phyloP scores from a whole-genome alignment of 2,888 invertebrate species.

The Tachina lurida region DNA sequence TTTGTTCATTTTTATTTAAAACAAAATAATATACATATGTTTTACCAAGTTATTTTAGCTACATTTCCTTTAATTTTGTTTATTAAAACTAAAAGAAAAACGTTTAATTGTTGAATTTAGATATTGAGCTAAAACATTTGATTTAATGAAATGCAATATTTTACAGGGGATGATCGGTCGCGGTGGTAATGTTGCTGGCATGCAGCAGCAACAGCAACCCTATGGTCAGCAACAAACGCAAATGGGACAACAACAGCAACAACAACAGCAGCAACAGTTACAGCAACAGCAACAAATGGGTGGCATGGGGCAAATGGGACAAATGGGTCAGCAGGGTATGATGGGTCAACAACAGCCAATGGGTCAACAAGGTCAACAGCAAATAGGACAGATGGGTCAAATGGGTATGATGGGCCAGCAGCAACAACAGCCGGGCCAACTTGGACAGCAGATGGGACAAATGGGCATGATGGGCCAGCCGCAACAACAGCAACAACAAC shows the following conservation, averaged over 20 bases:
- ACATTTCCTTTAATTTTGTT: slow-evolving; percentile 51
- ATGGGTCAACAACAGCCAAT: slow-evolving; percentile 75
- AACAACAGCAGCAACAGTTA: slow-evolving; percentile 72
- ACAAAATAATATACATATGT: slow-evolving; percentile 47
- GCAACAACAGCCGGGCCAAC: slow-evolving; percentile 69
- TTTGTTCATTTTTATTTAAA: slow-evolving; percentile 44
- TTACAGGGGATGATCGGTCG: slow-evolving; percentile 83
- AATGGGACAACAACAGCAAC: slow-evolving; percentile 77
- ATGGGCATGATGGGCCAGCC: slow-evolving; percentile 72
- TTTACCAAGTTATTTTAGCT: slow-evolving; percentile 57
- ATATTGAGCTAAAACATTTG: background rate
- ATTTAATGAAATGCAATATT: slow-evolving; percentile 70
- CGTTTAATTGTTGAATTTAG: slow-evolving; percentile 42
- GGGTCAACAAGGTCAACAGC: slow-evolving; percentile 76
- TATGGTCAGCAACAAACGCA: slow-evolving; percentile 80
- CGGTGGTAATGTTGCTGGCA: slow-evolving; percentile 82
- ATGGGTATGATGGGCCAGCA: slow-evolving; percentile 75
- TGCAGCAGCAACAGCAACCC: slow-evolving; percentile 80
- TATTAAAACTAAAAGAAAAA: slow-evolving; percentile 30
- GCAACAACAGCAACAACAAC: slow-evolving; percentile 79
- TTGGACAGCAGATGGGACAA: slow-evolving; percentile 72
- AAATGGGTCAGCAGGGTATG: slow-evolving; percentile 74
- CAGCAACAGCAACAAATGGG: slow-evolving; percentile 76
- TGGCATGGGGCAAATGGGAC: slow-evolving; percentile 75
- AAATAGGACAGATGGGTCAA: slow-evolving; percentile 75